Conservation (phyloP, 2,113 vertebrate species). For the Nycticryphes semicollaris region DNA sequence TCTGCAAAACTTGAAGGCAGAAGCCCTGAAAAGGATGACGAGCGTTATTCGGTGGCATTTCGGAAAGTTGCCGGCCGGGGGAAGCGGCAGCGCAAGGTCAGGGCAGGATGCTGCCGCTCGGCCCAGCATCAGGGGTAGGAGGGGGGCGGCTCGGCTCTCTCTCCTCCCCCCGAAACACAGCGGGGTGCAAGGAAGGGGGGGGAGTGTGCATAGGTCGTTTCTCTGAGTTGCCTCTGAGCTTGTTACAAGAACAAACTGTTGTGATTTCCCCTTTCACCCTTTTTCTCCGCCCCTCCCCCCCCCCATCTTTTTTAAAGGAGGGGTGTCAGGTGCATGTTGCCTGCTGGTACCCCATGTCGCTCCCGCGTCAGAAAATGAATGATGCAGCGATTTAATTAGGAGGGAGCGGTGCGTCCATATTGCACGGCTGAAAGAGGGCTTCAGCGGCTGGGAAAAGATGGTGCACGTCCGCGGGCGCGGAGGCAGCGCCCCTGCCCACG, state of each 20-base stretch:
- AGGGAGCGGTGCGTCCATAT: slow-evolving; percentile 14
- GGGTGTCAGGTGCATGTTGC: neutral
- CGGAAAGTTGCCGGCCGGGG: neutral
- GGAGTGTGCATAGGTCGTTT: accelerated
- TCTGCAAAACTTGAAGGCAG: neutral
- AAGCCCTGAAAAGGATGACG: neutral
- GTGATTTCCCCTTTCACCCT: neutral
- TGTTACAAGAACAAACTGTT: neutral
- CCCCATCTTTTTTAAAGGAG: neutral
- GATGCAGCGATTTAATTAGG: slow-evolving; percentile 48
- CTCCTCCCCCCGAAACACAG: neutral
- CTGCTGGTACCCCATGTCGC: neutral
- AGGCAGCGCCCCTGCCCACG: slow-evolving; percentile 8
- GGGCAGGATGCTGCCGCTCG: neutral
- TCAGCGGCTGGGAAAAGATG: neutral
- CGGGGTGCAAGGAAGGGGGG: neutral
- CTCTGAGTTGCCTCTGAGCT: neutral
- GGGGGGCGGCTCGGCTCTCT: neutral
- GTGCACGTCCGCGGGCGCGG: neutral
- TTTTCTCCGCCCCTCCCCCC: neutral
- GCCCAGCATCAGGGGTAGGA: no score
- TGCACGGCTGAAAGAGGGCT: neutral
- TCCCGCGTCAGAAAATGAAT: slow-evolving; percentile 33
- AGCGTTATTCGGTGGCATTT: neutral
- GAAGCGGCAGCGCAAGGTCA: neutral